Conservation (phyloP, 2,113 vertebrate genomes). For the Hippocampus barbouri region DNA sequence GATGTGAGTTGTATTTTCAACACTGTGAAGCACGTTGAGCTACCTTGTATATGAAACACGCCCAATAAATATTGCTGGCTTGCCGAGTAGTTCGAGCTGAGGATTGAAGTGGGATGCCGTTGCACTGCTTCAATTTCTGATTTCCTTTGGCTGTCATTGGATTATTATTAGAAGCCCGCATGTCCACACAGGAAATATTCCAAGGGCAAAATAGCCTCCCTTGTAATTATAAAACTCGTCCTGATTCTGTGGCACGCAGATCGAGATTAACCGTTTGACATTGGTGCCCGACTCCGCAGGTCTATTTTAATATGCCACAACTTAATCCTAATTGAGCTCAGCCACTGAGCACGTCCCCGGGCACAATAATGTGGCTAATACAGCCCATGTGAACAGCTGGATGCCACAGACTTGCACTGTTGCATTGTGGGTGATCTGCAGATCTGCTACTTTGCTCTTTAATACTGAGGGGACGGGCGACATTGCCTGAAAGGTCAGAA, state of each 20-base stretch:
- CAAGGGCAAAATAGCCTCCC: slow-evolving; percentile 17
- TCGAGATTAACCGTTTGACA: slow-evolving; percentile 25
- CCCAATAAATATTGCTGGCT: no score
- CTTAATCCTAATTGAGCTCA: slow-evolving; percentile 38
- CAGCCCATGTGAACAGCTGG: slow-evolving; percentile 17
- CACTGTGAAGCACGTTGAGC: no score
- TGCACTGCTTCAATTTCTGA: not conserved
- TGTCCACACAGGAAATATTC: slow-evolving; percentile 19
- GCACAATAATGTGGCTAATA: slow-evolving; percentile 29
- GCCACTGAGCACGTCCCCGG: slow-evolving; percentile 14
- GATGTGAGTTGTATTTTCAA: no score
- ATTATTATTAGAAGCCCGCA: not conserved
- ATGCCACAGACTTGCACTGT: slow-evolving; percentile 1
- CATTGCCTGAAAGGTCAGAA: not conserved
- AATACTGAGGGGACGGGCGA: not conserved
- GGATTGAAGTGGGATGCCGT: not conserved
- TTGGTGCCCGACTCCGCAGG: not conserved
- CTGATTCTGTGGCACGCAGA: slow-evolving; percentile 11
- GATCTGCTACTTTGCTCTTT: not conserved
- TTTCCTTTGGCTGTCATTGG: not conserved
- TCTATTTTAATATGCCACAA: slow-evolving; percentile 17
- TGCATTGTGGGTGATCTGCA: slow-evolving; percentile 10
- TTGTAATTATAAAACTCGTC: slow-evolving; percentile 17
- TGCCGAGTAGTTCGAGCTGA: no score
- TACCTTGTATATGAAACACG: no score